Conservation (phyloP, 2,888 invertebrate genomes). For the Sialis lutaria region DNA sequence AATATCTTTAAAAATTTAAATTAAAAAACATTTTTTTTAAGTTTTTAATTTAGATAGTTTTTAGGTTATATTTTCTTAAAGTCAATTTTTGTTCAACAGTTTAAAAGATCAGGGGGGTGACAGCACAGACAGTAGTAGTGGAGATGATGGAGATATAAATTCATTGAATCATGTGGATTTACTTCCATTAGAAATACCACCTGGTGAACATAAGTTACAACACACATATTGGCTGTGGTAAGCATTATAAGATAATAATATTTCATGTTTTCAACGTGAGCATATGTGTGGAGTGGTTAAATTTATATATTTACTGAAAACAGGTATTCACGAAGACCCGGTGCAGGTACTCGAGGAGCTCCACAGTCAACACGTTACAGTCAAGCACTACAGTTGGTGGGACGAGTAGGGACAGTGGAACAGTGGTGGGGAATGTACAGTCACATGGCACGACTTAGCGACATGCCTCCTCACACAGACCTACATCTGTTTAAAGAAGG, state of each 20-base stretch:
- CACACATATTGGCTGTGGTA: conserved; percentile 91
- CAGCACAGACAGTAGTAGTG: conserved; percentile 47
- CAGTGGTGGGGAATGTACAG: conserved; percentile 96
- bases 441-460: conserved; percentile 77
- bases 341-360: conserved; percentile 14
- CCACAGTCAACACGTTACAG: conserved; percentile 33
- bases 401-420: conserved; percentile 80
- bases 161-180: conserved; percentile 20
- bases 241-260: conserved; percentile 18
- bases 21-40: neutral
- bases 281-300: conserved; percentile 32
- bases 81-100: conserved; percentile 11
- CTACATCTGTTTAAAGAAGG: conserved; percentile 95
- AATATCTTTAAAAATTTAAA: conserved; percentile 4
- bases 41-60: neutral
- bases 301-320: neutral
- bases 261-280: conserved; percentile 18
- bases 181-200: conserved; percentile 54
- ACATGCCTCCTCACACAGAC: conserved; percentile 81
- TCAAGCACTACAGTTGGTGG: conserved; percentile 76
- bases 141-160: conserved; percentile 34
- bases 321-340: conserved; percentile 22
- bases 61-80: conserved; percentile 1
- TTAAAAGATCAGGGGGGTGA: conserved; percentile 29
- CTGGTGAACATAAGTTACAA: conserved; percentile 82